Conservation (phyloP, 30 jellyfish, hydroid and myxozoan species). For the Phacellophora camtschatica region DNA sequence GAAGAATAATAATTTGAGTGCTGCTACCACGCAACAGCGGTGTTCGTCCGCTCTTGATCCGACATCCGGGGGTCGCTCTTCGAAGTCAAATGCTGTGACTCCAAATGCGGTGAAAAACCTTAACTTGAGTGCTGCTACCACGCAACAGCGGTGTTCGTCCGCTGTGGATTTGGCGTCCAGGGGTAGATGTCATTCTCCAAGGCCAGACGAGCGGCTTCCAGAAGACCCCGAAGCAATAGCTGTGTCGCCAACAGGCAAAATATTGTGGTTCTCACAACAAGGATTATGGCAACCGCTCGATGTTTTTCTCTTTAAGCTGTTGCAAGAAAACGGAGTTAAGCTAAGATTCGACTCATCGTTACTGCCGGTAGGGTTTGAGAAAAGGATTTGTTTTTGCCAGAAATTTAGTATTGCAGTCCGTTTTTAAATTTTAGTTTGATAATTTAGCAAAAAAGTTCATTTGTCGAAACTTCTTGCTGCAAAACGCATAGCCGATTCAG, state of each 20-base stretch:
- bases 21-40: no score
- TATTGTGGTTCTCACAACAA: conserved; percentile 62
- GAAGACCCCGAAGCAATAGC: conserved; percentile 32
- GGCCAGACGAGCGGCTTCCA: conserved; percentile 1
- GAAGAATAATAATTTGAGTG: no score
- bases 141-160: no score
- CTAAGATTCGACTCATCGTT: conserved; percentile 35
- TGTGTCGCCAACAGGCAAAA: conserved; percentile 42
- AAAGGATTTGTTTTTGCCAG: neutral
- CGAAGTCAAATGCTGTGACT: no score
- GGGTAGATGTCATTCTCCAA: conserved; percentile 13
- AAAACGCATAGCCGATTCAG: no score
- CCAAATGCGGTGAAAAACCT: no score
- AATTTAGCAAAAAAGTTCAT: no score
- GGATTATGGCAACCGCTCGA: conserved; percentile 65
- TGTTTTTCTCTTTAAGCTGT: conserved; percentile 25
- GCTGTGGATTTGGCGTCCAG: no score
- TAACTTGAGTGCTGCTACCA: no score
- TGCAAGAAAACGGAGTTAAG: conserved; percentile 10
- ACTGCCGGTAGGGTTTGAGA: conserved; percentile 32
- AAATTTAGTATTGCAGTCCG: neutral
- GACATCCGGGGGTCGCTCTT: no score
- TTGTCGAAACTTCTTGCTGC: no score
- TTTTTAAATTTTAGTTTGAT: neutral
- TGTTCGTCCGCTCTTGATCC: no score